Conservation (phyloP, 2,797 vertebrate genomes). For the Pitangus sulphuratus region DNA sequence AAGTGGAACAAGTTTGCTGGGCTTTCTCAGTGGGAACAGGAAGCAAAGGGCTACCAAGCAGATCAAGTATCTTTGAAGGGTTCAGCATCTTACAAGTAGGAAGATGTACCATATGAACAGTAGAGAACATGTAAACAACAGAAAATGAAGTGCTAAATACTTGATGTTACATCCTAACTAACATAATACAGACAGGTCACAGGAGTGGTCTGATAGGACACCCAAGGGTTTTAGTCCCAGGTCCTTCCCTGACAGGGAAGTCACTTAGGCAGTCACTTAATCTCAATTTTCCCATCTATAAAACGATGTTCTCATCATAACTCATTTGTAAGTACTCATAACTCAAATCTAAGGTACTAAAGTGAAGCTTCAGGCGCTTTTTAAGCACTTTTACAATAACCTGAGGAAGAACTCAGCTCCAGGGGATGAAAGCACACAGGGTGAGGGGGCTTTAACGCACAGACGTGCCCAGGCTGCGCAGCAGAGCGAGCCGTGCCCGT, state of each 20-base stretch:
- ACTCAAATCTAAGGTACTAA: not conserved
- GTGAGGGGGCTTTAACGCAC: not conserved
- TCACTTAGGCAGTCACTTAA: not conserved
- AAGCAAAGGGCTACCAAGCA: not conserved
- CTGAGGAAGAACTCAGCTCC: not conserved
- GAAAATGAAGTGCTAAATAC: not conserved
- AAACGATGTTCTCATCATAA: not conserved
- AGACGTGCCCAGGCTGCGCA: fast-evolving
- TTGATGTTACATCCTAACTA: not conserved
- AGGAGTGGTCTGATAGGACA: not conserved
- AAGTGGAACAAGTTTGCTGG: not conserved
- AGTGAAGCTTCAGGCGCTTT: not conserved
- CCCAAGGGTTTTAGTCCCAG: not conserved
- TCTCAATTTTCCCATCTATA: not conserved
- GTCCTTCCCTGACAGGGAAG: not conserved
- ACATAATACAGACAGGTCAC: not conserved
- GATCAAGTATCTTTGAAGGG: not conserved
- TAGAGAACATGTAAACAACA: not conserved
- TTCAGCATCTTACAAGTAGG: not conserved
- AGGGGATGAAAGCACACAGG: fast-evolving
- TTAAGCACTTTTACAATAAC: not conserved
- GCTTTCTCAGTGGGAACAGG: not conserved
- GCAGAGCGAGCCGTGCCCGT: not conserved
- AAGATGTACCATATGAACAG: not conserved
- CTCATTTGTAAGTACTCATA: not conserved